These are phyloP conservation scores for Mionectes olivaceus DNA, from an alignment of 2,797 vertebrate genomes.

Conservation along the genomic window DNA sequence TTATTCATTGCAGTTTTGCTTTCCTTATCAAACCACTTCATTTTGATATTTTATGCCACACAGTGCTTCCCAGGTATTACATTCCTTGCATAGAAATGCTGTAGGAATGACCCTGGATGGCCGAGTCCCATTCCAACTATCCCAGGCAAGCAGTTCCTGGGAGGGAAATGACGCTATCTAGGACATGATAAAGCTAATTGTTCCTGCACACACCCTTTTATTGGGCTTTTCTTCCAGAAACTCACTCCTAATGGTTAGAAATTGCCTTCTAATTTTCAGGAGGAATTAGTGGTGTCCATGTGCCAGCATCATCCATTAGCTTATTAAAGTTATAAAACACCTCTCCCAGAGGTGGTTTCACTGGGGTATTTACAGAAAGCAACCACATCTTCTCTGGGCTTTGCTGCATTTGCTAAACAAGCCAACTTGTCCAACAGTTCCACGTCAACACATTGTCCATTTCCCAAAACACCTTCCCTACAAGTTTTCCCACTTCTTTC, in stretches of 20 bases:
- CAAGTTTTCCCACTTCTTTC: background rate
- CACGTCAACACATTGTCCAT: background rate
- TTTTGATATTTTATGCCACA: background rate
- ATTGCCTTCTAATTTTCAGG: conserved; percentile 39
- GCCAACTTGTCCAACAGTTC: background rate
- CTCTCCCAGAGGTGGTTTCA: background rate
- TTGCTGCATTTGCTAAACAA: background rate
- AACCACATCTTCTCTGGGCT: background rate
- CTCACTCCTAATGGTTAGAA: conserved; percentile 24
- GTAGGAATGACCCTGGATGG: background rate
- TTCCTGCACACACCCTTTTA: background rate
- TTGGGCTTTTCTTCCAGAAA: conserved; percentile 34
- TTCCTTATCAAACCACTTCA: background rate
- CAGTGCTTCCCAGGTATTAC: background rate
- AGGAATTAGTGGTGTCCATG: background rate
- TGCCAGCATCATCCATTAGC: conserved; percentile 53
- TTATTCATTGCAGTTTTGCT: background rate
- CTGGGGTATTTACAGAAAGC: conserved; percentile 43
- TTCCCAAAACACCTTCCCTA: background rate
- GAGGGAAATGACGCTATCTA: background rate
- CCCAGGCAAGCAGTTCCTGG: background rate
- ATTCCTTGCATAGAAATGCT: background rate
- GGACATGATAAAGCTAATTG: background rate
- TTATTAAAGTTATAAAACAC: background rate
- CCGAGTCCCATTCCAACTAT: background rate